Base-by-base conservation (phyloP, 1,140 invertebrate species). In the Drosophila teissieri region DNA sequence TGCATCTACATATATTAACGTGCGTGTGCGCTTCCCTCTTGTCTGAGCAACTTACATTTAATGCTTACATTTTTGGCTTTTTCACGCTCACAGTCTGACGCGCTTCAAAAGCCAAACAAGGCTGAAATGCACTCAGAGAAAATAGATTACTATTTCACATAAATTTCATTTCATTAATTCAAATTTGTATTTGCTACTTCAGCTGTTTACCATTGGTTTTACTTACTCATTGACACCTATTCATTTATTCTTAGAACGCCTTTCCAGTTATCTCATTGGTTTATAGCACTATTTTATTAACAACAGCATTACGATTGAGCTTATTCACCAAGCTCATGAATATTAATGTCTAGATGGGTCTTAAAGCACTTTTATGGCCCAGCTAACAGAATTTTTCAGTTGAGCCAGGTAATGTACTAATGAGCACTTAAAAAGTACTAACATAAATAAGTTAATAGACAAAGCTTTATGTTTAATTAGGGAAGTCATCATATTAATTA, bases 51-150 rank as follows among this genome's bases (percentile, higher is more conserved):
- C 83, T 89, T 76, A 82, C 76, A 88, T 89, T 88, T 83, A 88
- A 89, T 82, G 84, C 61, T 80, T 64, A 73, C 74, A 78, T 75
- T 89, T 84, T 89, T 80, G 84, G 84, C 80, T 80, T 89, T 85
- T 89, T 72, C 76, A 67, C 70, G 73, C 89, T 89, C 80, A 89
- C 84, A 89, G 84, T 89, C 84, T 89, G 84, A 89, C 84, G 84
- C 84, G 73, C 73, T 80, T 77, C 79, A 80, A 74, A 72, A 78
- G 37, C 67, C 55, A 62, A 57, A 58, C 67, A 61, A 75, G 73
- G 40, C 46, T 22, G 27, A 40, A 36, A 36, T 34, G 22, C 60
- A 75, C 58, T 24, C 17, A 1, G 46, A 36, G 3, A 42, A 36
- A 52, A 17, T 45, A 39, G 1, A 39, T 37, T 37, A 0, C 1